Conservation (phyloP, 2,888 invertebrate genomes). For the Sinopyrophorus schimmeli region DNA sequence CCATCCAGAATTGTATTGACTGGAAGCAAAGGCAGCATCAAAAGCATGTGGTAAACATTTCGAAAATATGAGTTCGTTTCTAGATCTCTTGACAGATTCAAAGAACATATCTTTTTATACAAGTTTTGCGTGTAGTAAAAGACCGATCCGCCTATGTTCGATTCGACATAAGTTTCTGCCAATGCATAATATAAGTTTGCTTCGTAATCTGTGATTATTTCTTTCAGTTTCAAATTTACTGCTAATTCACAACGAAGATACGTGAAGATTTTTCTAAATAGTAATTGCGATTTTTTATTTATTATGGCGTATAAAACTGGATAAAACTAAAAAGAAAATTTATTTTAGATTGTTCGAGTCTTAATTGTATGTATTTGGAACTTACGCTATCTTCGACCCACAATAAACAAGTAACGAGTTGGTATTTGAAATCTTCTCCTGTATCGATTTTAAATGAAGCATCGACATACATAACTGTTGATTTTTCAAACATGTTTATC, state of each 20-base stretch:
- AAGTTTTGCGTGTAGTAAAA: constrained; percentile 52
- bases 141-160: constrained; percentile 50
- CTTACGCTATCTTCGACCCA: constrained; percentile 51
- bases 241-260: constrained; percentile 46
- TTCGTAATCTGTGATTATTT: constrained; percentile 53
- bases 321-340: constrained; percentile 46
- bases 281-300: constrained; percentile 45
- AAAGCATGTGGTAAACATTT: constrained; percentile 51
- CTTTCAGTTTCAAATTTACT: constrained; percentile 46
- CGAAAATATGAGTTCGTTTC: constrained; percentile 49
- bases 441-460: constrained; percentile 50
- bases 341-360: background rate
- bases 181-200: constrained; percentile 50
- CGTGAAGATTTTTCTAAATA: constrained; percentile 48
- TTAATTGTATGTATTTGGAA: no score
- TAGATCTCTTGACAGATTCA: constrained; percentile 46
- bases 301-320: constrained; percentile 49
- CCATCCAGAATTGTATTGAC: constrained; percentile 51
- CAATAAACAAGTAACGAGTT: constrained; percentile 48
- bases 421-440: constrained; percentile 46
- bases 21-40: constrained; percentile 52
- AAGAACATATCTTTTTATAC: constrained; percentile 50
- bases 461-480: constrained; percentile 51
- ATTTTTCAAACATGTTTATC: constrained; percentile 42
- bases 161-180: constrained; percentile 48